phyloP scores from a whole-genome alignment of 2,113 vertebrate genomes.

The Blennius ocellaris region DNA sequence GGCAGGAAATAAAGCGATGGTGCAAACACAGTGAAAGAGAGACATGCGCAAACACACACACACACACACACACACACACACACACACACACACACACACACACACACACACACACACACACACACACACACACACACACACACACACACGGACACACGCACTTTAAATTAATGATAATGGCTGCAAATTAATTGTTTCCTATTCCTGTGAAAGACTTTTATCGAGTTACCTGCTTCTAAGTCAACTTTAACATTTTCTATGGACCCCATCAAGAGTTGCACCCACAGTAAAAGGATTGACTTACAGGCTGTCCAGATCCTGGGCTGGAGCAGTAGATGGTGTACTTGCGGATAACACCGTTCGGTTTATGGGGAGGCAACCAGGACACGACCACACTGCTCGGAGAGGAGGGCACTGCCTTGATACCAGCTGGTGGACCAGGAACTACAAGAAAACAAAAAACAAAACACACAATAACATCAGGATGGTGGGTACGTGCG shows the following conservation, averaged over 20 bases:
- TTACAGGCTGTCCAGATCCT: slow-evolving; percentile 94
- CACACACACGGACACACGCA: too few species aligned
- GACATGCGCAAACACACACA: slow-evolving; percentile 37
- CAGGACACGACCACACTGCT: slow-evolving; percentile 98
- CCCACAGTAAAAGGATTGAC: slow-evolving; percentile 72
- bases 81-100: background rate
- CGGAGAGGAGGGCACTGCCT: slow-evolving; percentile 94
- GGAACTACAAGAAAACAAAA: slow-evolving; percentile 81
- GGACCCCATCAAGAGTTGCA: slow-evolving; percentile 10
- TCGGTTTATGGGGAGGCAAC: slow-evolving; percentile 96
- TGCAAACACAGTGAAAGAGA: slow-evolving; percentile 77
- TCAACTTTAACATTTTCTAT: slow-evolving; percentile 18
- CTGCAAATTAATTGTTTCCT: slow-evolving; percentile 57
- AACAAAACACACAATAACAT: slow-evolving; percentile 44
- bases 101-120: slow-evolving; percentile 8
- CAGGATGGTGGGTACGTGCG: slow-evolving; percentile 15
- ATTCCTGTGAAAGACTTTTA: slow-evolving; percentile 34
- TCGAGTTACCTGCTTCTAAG: slow-evolving; percentile 22
- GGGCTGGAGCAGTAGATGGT: slow-evolving; percentile 99
- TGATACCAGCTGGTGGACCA: slow-evolving; percentile 96
- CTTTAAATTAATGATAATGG: slow-evolving; percentile 54
- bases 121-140: slow-evolving; percentile 20
- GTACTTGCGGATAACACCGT: slow-evolving; percentile 98
- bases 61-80: too few species aligned
- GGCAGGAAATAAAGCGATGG: slow-evolving; percentile 95